These are phyloP conservation scores for Montipora foliosa DNA, from an alignment of 64 coral and sea anemone species.

Conservation along the genomic window DNA sequence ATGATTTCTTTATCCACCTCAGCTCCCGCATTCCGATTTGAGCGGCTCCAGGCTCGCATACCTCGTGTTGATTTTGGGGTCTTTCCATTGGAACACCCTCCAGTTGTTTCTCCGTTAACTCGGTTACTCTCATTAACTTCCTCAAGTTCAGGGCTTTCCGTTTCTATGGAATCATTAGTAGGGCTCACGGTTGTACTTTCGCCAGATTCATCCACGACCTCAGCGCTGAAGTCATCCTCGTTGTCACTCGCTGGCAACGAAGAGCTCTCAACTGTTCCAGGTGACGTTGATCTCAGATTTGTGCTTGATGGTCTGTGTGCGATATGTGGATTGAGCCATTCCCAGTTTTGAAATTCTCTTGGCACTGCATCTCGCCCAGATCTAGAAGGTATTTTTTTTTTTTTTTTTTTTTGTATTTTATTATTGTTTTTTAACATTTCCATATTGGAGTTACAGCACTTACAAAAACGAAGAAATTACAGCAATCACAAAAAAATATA, in stretches of 20 bases:
- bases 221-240: background rate
- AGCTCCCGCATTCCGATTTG: background rate
- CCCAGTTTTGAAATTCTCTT: no score
- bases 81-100: constrained; percentile 1
- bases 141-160: background rate
- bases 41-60: background rate
- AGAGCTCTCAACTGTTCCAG: no score
- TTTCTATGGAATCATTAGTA: background rate
- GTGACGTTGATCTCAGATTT: no score
- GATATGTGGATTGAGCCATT: no score
- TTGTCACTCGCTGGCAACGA: constrained; percentile 3
- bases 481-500: no score
- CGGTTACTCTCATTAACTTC: constrained; percentile 10
- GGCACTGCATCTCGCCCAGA: no score
- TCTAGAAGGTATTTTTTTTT: no score
- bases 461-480: no score
- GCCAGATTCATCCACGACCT: constrained; percentile 21
- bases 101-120: constrained; percentile 17
- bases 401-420: no score
- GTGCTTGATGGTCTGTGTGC: no score
- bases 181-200: background rate
- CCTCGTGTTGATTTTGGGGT: constrained; percentile 12
- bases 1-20: background rate
- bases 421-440: no score
- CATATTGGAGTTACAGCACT: no score